These are phyloP conservation scores for Palythoa grandiflora DNA, from an alignment of 92 coral and sea anemone species.

Conservation along the genomic window DNA sequence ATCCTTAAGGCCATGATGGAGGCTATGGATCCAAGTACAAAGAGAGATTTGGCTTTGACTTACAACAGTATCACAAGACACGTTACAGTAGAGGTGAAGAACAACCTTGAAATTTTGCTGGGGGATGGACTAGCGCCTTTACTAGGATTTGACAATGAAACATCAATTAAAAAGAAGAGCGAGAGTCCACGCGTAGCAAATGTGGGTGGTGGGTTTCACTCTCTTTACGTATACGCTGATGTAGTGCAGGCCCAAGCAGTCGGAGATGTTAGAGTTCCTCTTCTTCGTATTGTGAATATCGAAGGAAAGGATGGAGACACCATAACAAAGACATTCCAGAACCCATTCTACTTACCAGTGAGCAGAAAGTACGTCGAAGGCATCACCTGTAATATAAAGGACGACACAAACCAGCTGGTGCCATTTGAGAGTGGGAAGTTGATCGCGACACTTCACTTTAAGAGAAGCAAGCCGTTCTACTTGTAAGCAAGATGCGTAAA, in stretches of 20 bases:
- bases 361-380: conserved; percentile 50
- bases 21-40: not conserved
- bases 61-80: not conserved
- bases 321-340: conserved; percentile 56
- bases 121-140: not conserved
- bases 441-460: conserved; percentile 60
- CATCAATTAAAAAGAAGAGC: not conserved
- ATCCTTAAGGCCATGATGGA: conserved; percentile 1
- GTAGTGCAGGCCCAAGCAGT: conserved; percentile 51
- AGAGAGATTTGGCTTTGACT: not conserved
- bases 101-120: not conserved
- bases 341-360: conserved; percentile 56
- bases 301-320: conserved; percentile 55
- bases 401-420: conserved; percentile 61
- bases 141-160: not conserved
- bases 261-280: conserved; percentile 58
- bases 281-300: conserved; percentile 52
- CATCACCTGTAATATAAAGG: conserved; percentile 70
- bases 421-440: conserved; percentile 69
- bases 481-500: conserved; percentile 14
- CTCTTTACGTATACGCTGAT: conserved; percentile 56
- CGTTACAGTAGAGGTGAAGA: not conserved
- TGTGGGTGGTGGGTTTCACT: conserved; percentile 45
- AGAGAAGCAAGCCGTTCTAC: conserved; percentile 46
- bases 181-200: conserved; percentile 51